Conservation (phyloP, 2,888 invertebrate species). For the Melipona beecheii region DNA sequence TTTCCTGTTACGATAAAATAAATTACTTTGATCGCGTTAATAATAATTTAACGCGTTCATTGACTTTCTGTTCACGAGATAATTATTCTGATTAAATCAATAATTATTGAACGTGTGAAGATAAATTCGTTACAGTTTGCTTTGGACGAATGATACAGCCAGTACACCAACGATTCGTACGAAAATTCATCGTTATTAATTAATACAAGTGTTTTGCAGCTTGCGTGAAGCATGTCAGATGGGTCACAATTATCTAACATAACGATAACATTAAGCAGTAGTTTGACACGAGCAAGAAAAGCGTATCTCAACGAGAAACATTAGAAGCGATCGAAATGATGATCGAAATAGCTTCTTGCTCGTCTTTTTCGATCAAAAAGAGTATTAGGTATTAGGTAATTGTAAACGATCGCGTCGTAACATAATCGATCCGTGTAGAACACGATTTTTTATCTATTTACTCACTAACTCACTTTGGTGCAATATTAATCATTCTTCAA, state of each 20-base stretch:
- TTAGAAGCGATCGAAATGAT: slow-evolving; percentile 13
- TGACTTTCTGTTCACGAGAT: neutral
- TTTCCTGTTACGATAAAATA: too few species aligned
- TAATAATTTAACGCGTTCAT: neutral
- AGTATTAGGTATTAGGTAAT: neutral
- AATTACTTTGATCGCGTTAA: neutral
- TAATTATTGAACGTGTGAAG: neutral
- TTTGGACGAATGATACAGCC: neutral
- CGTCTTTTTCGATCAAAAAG: neutral
- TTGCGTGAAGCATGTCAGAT: slow-evolving; percentile 23
- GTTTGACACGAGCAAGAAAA: slow-evolving; percentile 27
- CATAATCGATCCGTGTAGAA: slow-evolving; percentile 14
- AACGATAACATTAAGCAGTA: slow-evolving; percentile 53
- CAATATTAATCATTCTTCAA: slow-evolving; percentile 14
- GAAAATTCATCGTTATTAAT: slow-evolving; percentile 35
- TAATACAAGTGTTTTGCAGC: slow-evolving; percentile 28
- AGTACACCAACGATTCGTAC: neutral
- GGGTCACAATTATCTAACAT: slow-evolving; percentile 66
- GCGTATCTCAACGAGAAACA: slow-evolving; percentile 39
- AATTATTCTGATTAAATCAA: neutral
- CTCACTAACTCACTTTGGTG: neutral
- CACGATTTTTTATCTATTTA: slow-evolving; percentile 18
- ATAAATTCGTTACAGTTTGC: neutral
- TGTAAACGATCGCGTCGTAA: neutral
- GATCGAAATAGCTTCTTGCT: slow-evolving; percentile 35